phyloP scores from a whole-genome alignment of 2,888 invertebrate genomes.

The Pachydiplax longipennis region DNA sequence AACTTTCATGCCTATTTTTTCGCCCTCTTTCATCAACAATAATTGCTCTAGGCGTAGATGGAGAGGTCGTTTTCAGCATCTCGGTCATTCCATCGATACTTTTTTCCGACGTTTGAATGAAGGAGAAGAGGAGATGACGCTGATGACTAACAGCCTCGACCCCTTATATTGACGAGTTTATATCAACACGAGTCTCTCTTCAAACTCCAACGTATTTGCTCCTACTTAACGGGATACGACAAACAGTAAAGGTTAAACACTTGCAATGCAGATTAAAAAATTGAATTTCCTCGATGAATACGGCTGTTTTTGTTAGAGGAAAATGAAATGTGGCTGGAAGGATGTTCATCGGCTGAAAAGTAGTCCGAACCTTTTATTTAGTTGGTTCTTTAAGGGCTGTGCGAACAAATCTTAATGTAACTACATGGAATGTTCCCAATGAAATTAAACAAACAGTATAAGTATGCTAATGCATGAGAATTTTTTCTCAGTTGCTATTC shows the following conservation, averaged over 20 bases:
- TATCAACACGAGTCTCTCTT: background rate
- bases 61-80: background rate
- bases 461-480: too few relatives aligned
- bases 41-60: background rate
- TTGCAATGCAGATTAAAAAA: background rate
- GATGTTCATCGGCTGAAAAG: too few relatives aligned
- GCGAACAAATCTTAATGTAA: too few relatives aligned
- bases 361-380: too few relatives aligned
- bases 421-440: too few relatives aligned
- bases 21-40: background rate
- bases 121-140: background rate
- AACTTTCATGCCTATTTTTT: background rate
- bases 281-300: too few relatives aligned
- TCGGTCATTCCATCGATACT: background rate
- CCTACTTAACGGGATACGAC: background rate
- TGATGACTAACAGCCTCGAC: background rate
- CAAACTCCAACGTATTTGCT: background rate
- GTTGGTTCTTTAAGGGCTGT: too few relatives aligned
- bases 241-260: background rate
- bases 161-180: background rate
- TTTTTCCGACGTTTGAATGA: background rate
- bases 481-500: too few relatives aligned
- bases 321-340: too few relatives aligned
- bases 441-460: too few relatives aligned
- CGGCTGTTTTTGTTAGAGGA: too few relatives aligned